These are phyloP conservation scores for Daptonema setosum DNA, from an alignment of 2,888 invertebrate species.

Conservation along the genomic window DNA sequence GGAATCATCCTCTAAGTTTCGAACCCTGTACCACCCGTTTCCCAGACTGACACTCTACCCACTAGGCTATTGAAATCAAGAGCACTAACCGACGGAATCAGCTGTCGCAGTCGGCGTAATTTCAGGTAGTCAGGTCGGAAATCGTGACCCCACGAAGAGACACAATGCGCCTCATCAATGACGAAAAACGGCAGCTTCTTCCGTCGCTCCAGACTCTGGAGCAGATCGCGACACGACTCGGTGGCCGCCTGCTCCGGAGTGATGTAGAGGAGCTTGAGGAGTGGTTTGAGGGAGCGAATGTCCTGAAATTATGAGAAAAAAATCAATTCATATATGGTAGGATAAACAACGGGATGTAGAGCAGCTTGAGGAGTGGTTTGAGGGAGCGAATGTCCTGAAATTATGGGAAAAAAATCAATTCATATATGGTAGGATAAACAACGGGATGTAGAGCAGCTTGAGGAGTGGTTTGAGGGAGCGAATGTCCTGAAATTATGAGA, in stretches of 20 bases:
- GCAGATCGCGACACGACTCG: slow-evolving; percentile 18
- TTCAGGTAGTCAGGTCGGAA: slow-evolving; percentile 64
- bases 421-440: slow-evolving; percentile 2
- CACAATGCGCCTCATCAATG: slow-evolving; percentile 92
- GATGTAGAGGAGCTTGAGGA: slow-evolving; percentile 64
- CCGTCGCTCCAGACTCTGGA: slow-evolving; percentile 42
- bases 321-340: slow-evolving; percentile 1
- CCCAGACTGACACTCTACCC: too few species aligned
- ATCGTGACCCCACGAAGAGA: slow-evolving; percentile 97
- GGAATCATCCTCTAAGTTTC: too few species aligned
- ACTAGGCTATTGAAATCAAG: too few species aligned
- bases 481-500: slow-evolving; percentile 14
- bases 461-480: slow-evolving; percentile 40
- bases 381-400: slow-evolving; percentile 14
- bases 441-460: slow-evolving; percentile 76
- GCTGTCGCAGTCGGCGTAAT: slow-evolving; percentile 46
- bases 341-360: slow-evolving; percentile 96
- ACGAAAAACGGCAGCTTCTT: slow-evolving; percentile 66
- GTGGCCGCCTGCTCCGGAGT: slow-evolving; percentile 89
- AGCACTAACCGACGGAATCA: background rate
- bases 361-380: slow-evolving; percentile 50
- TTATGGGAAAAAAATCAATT: background rate
- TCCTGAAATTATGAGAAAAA: slow-evolving; percentile 11
- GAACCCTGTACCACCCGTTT: too few species aligned
- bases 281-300: slow-evolving; percentile 34